Evolutionary conservation across 1,140 invertebrate genomes (phyloP), one percentile per base, ranked within the genome.

Genomic region (Ganaspis sp.): DNA sequence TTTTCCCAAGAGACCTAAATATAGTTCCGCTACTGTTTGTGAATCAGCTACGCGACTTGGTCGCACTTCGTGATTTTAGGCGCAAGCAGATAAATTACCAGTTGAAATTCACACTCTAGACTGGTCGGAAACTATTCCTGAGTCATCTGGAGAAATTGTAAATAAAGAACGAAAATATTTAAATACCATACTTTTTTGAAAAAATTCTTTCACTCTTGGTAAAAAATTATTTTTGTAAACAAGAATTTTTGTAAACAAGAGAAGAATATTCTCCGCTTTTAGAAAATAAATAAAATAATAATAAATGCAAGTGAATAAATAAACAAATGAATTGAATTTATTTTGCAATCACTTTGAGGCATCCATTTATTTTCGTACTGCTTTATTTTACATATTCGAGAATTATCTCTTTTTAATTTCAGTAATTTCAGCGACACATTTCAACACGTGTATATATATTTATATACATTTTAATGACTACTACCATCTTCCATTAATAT

Each of bases 1-100:
- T 91, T 91, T 87, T 84, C 83, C 73, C 64, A 72, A 54, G 74
- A 72, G 72, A 45, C 74, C 86, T 90, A 90, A 87, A 89, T 89
- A 88, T 90, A 90, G 87, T 77, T 72, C 42, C 74, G 75, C 72
- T 76, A 54, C 74, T 79, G 72, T 73, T 76, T 71, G 69, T 79
- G 77, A 81, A 80, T 80, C 81, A 74, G 78, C 77, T 76, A 45
- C 76, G 79, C 53, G 76, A 78, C 80, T 77, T 73, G 74, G 76
- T 70, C 78, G 71, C 64, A 72, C 76, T 73, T 77, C 72, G 69
- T 78, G 81, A 82, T 84, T 82, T 81, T 77, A 78, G 73, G 79
- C 80, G 74, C 76, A 64, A 70, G 75, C 73, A 74, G 76, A 78
- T 74, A 78, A 84, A 80, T 73, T 72, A 73, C 70, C 69, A 73